Percentiles rank a stretch among this genome's conserved stretches.
Conservation (phyloP, 2,113 vertebrate genomes). For the Myrmecobius fasciatus region DNA sequence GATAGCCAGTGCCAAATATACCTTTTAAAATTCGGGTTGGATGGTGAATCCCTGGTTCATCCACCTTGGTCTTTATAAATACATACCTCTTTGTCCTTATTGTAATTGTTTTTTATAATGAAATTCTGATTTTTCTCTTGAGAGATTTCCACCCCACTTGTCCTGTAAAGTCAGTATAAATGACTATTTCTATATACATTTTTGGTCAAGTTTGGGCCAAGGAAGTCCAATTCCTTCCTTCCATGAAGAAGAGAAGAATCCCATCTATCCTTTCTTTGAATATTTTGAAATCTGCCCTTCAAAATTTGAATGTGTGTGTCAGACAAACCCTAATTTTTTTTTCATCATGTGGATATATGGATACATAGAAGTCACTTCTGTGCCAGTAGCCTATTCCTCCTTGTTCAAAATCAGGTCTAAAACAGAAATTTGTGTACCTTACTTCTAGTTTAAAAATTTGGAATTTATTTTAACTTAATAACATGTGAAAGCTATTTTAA, state of each 20-base stretch:
- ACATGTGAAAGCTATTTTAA: no score
- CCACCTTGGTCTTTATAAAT: not conserved
- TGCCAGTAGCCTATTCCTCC: not conserved
- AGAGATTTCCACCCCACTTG: not conserved
- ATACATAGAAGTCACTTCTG: not conserved
- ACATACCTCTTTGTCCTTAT: not conserved
- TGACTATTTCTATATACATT: not conserved
- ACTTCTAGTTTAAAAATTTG: not conserved
- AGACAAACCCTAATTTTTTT: not conserved
- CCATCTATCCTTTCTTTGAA: not conserved
- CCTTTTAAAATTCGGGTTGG: not conserved
- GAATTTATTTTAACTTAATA: no score
- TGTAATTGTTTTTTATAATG: not conserved
- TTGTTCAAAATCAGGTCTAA: not conserved
- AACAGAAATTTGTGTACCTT: not conserved
- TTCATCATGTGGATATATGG: not conserved
- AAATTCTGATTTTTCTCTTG: not conserved
- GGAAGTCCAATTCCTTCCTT: not conserved
- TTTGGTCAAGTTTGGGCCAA: not conserved
- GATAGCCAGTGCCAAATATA: not conserved
- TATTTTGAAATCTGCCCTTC: not conserved
- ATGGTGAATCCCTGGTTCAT: not conserved
- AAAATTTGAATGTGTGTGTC: not conserved
- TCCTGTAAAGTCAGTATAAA: not conserved
- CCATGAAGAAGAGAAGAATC: not conserved